These are phyloP conservation scores for Macrosoma leucophasiata DNA, from an alignment of 2,888 invertebrate genomes.

Conservation along the genomic window DNA sequence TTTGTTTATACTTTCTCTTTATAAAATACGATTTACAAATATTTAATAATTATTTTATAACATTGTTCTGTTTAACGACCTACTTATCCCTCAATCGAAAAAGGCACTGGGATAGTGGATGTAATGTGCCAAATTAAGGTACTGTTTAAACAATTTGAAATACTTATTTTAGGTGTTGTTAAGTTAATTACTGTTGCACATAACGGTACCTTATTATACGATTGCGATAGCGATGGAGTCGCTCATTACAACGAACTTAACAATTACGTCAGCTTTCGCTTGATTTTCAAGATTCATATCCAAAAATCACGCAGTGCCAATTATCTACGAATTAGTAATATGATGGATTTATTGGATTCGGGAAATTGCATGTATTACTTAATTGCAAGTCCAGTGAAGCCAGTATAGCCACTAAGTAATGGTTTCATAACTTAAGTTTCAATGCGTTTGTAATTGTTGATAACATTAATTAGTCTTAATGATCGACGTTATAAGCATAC, in stretches of 20 bases:
- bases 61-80: constrained; percentile 43
- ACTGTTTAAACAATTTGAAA: constrained; percentile 4
- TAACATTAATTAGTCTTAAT: constrained; percentile 15
- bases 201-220: constrained; percentile 19
- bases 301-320: constrained; percentile 49
- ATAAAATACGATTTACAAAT: too few species aligned
- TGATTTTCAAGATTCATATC: constrained; percentile 26
- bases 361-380: constrained; percentile 17
- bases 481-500: constrained; percentile 26
- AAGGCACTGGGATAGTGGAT: constrained; percentile 51
- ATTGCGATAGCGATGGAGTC: constrained; percentile 27
- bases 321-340: constrained; percentile 27
- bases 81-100: constrained; percentile 46
- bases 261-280: constrained; percentile 8
- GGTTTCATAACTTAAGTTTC: constrained; percentile 17
- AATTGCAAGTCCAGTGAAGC: constrained; percentile 39
- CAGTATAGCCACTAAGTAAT: constrained; percentile 23
- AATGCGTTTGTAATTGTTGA: constrained; percentile 18
- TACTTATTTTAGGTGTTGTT: constrained; percentile 12
- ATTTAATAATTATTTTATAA: constrained; percentile 27
- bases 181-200: constrained; percentile 9
- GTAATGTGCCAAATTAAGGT: constrained; percentile 46
- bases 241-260: constrained; percentile 34
- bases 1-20: too few species aligned
- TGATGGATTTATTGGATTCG: constrained; percentile 12